These are phyloP conservation scores for Maccullochella peelii DNA, from an alignment of 2,113 vertebrate species.

Conservation along the genomic window DNA sequence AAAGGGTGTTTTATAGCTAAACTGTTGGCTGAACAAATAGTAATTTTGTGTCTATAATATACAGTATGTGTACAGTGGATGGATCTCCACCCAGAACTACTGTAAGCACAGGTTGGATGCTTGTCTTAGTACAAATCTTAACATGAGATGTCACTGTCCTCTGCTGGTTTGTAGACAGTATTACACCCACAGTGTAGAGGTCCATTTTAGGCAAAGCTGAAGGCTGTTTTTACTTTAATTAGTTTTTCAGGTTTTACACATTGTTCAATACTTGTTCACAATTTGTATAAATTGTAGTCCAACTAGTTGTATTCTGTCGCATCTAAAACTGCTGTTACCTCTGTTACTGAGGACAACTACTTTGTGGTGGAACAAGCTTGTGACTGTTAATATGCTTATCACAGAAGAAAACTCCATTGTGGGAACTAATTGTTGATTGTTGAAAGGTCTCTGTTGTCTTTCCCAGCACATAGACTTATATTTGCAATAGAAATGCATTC, in stretches of 20 bases:
- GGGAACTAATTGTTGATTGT: slow-evolving; percentile 57
- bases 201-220: neutral
- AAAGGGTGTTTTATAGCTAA: neutral
- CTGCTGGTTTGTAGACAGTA: slow-evolving; percentile 60
- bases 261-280: neutral
- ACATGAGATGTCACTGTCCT: slow-evolving; percentile 69
- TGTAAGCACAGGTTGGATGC: neutral
- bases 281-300: neutral
- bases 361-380: slow-evolving; percentile 29
- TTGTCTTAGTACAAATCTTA: slow-evolving; percentile 10
- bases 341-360: neutral
- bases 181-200: slow-evolving; percentile 22
- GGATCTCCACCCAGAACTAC: slow-evolving; percentile 12
- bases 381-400: slow-evolving; percentile 66
- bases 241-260: neutral
- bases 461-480: slow-evolving; percentile 8
- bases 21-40: neutral
- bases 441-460: slow-evolving; percentile 52
- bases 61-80: neutral
- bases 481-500: slow-evolving; percentile 38
- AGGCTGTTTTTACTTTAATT: neutral
- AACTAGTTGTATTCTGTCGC: slow-evolving; percentile 7
- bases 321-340: neutral
- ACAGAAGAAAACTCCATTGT: slow-evolving; percentile 24
- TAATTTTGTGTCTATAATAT: neutral